Evolutionary conservation across 2,888 invertebrate genomes (phyloP).

Genomic region (Lycocerus yunnanus): DNA sequence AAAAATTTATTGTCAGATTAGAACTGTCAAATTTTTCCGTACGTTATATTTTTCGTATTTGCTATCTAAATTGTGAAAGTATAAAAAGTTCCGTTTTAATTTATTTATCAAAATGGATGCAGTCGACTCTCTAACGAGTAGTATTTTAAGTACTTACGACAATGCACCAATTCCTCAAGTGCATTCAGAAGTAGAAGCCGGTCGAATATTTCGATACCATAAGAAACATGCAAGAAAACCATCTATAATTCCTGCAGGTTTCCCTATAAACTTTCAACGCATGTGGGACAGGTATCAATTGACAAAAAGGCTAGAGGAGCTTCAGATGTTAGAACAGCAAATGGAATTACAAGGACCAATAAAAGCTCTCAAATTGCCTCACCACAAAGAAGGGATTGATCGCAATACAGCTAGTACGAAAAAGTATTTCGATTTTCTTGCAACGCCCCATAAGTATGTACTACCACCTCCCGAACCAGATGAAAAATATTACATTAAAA

Average conservation of each 20-base stretch:
- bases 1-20: neutral
- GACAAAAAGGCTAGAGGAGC: neutral
- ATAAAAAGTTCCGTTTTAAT: neutral
- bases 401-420: conserved; percentile 1
- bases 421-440: neutral
- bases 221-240: neutral
- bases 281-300: neutral
- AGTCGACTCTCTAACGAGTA: neutral
- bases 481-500: neutral
- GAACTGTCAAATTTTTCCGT: neutral
- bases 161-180: neutral
- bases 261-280: neutral
- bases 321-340: neutral
- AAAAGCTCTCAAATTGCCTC: neutral
- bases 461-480: neutral
- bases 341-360: neutral
- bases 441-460: neutral
- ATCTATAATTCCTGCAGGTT: neutral
- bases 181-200: neutral
- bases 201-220: neutral
- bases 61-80: neutral
- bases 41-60: neutral
- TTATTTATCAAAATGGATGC: neutral
- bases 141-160: neutral
- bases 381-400: neutral